Conservation (phyloP, 2,113 vertebrate genomes). For the Rutilus rutilus region DNA sequence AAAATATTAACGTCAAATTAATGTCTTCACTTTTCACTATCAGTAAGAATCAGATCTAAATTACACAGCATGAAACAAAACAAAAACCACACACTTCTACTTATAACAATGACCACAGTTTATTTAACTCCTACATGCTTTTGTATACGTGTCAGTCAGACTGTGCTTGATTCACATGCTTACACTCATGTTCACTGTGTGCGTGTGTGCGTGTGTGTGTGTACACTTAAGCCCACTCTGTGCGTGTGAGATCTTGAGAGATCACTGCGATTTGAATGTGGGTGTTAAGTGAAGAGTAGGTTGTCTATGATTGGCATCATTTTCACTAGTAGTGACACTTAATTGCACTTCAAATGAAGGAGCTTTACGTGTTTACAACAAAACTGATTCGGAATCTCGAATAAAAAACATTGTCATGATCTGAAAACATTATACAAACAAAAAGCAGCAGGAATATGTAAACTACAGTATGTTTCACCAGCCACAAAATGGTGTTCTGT, state of each 20-base stretch:
- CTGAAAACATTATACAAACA: not conserved
- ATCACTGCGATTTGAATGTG: slow-evolving; percentile 27
- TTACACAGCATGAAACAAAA: not conserved
- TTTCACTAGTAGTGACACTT: slow-evolving; percentile 6
- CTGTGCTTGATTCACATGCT: slow-evolving; percentile 38
- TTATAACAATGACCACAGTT: slow-evolving; percentile 24
- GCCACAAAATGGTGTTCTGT: slow-evolving; percentile 24
- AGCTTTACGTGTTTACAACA: not conserved
- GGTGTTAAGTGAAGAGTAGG: not conserved
- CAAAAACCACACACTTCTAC: not conserved
- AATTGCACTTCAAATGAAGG: slow-evolving; percentile 28
- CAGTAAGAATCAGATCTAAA: not conserved
- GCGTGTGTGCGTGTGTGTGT: not conserved
- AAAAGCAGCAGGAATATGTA: slow-evolving; percentile 15
- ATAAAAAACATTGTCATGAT: not conserved
- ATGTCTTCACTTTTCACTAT: not conserved
- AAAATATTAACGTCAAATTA: not conserved
- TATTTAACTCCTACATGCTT: slow-evolving; percentile 41
- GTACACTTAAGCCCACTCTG: not conserved
- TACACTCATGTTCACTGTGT: slow-evolving; percentile 3
- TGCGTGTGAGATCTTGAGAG: slow-evolving; percentile 8
- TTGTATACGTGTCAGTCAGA: slow-evolving; percentile 8
- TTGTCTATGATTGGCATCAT: slow-evolving; percentile 11
- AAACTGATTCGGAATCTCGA: slow-evolving; percentile 17
- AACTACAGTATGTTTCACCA: not conserved